A percentile compares a stretch with the other conserved stretches of the same genome.
phyloP scores from a whole-genome alignment of 2,888 invertebrate genomes.

The Doris montereyensis region DNA sequence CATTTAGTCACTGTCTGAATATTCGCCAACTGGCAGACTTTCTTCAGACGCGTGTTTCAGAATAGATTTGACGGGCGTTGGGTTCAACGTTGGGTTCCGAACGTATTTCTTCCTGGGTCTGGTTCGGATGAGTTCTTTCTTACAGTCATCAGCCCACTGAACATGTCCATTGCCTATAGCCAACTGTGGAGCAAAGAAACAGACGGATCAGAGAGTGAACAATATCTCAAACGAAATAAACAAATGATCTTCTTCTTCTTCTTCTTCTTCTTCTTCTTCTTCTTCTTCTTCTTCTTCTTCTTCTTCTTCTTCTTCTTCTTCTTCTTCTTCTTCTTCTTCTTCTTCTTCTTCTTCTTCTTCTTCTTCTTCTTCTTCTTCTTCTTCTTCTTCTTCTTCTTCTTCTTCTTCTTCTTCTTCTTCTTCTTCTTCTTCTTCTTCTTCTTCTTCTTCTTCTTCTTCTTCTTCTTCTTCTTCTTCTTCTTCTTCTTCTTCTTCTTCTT shows the following conservation, averaged over 20 bases:
- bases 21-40: neutral
- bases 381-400: neutral
- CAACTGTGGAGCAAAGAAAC: no score
- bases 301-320: neutral
- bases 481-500: neutral
- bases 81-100: constrained; percentile 24
- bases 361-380: neutral
- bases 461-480: neutral
- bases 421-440: neutral
- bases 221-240: neutral
- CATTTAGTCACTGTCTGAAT: no score
- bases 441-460: neutral
- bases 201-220: no score
- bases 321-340: neutral
- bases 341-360: neutral
- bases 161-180: constrained; percentile 39
- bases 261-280: neutral
- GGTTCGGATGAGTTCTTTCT: constrained; percentile 34
- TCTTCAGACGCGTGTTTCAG: constrained; percentile 27
- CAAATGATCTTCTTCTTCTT: neutral
- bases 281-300: neutral
- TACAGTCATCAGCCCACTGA: constrained; percentile 42
- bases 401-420: neutral
- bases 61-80: constrained; percentile 33
- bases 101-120: constrained; percentile 33